Conservation (phyloP, 2,797 vertebrate genomes). For the Margarornis squamiger region DNA sequence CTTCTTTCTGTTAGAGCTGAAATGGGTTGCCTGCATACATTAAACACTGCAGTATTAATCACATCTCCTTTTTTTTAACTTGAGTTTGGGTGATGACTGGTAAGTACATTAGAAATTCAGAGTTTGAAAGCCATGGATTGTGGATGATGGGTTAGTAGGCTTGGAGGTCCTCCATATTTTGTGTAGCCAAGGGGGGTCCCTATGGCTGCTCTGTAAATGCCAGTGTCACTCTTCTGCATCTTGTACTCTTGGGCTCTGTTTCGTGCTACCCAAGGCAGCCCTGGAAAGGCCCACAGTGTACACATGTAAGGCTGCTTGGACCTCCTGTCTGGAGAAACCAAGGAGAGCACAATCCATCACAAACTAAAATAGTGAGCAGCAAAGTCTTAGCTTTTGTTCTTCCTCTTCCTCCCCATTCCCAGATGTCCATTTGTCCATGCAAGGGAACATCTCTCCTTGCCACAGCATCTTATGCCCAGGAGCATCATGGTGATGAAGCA, state of each 20-base stretch:
- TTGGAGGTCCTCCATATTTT: not conserved
- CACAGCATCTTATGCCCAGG: not conserved
- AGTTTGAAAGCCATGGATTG: not conserved
- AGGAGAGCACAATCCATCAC: not conserved
- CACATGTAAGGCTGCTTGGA: not conserved
- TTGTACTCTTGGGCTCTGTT: not conserved
- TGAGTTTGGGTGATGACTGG: not conserved
- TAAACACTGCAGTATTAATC: not conserved
- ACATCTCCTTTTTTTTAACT: not conserved
- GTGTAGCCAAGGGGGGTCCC: not conserved
- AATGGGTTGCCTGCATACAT: constrained; percentile 12
- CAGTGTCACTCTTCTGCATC: not conserved
- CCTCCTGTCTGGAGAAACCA: not conserved
- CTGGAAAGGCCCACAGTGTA: not conserved
- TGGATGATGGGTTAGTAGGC: not conserved
- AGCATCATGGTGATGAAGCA: not conserved
- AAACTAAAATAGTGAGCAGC: not conserved
- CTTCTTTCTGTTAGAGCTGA: constrained; percentile 34
- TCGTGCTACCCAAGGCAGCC: not conserved
- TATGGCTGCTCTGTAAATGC: not conserved
- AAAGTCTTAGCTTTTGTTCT: not conserved
- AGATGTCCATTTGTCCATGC: rapidly evolving
- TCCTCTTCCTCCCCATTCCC: not conserved
- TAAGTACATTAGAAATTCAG: not conserved
- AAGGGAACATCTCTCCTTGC: not conserved